Conservation (phyloP, 2,888 invertebrate genomes). For the Oithona nana region DNA sequence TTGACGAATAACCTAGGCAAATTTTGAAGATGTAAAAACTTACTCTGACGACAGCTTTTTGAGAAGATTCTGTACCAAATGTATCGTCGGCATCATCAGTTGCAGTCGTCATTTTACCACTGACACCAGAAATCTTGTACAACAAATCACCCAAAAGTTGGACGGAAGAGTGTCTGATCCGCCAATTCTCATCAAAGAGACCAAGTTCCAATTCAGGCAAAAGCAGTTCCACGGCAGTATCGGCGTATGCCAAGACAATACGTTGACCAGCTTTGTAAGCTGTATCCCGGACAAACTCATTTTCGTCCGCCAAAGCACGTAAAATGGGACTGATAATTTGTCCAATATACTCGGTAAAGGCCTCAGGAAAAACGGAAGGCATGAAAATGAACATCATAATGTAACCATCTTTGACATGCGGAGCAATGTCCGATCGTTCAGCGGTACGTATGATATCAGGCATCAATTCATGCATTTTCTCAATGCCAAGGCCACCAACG, state of each 20-base stretch:
- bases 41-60: slow-evolving; percentile 29
- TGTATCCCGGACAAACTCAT: slow-evolving; percentile 93
- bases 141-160: slow-evolving; percentile 55
- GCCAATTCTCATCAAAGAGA: slow-evolving; percentile 94
- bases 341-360: slow-evolving; percentile 87
- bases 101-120: slow-evolving; percentile 97
- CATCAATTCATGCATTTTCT: slow-evolving; percentile 89
- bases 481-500: slow-evolving; percentile 82
- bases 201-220: slow-evolving; percentile 85
- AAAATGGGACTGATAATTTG: slow-evolving; percentile 15
- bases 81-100: slow-evolving; percentile 96
- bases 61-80: slow-evolving; percentile 91
- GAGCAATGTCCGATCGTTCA: slow-evolving; percentile 54
- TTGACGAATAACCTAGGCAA: too few species aligned
- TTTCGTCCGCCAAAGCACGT: slow-evolving; percentile 86
- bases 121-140: slow-evolving; percentile 88
- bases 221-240: slow-evolving; percentile 74
- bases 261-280: slow-evolving; percentile 89
- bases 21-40: neutral
- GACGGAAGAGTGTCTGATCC: slow-evolving; percentile 43
- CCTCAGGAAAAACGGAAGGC: slow-evolving; percentile 85
- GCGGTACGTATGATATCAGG: slow-evolving; percentile 32
- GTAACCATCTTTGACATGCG: slow-evolving; percentile 97
- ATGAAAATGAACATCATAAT: slow-evolving; percentile 99
- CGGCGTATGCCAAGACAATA: slow-evolving; percentile 88